A percentile compares a stretch with the other conserved stretches of the same genome.
phyloP scores from a whole-genome alignment of 2,888 invertebrate genomes.

The Synanthedon tipuliformis region DNA sequence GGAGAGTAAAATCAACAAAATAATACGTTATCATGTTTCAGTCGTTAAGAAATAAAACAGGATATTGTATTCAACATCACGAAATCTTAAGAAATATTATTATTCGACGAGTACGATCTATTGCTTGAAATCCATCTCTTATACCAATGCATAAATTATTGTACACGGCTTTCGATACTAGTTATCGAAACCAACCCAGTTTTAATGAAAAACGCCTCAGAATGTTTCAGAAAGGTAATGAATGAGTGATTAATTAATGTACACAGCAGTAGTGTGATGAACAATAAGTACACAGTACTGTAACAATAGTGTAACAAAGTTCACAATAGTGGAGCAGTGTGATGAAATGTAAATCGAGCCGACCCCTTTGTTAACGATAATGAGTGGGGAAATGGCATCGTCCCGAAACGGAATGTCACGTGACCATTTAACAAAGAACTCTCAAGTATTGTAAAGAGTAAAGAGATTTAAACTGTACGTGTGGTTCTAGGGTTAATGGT shows the following conservation, averaged over 20 bases:
- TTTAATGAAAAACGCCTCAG: background rate
- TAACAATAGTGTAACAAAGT: no score
- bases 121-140: slow-evolving; percentile 17
- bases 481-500: background rate
- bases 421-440: slow-evolving; percentile 12
- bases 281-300: slow-evolving; percentile 9
- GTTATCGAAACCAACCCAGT: slow-evolving; percentile 2
- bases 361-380: slow-evolving; percentile 50
- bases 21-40: slow-evolving; percentile 8
- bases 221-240: slow-evolving; percentile 4
- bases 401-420: slow-evolving; percentile 28
- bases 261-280: background rate
- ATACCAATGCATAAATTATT: slow-evolving; percentile 11
- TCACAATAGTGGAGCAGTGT: slow-evolving; percentile 16
- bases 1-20: no score
- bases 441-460: background rate
- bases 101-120: slow-evolving; percentile 10
- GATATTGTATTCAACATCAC: slow-evolving; percentile 22
- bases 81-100: slow-evolving; percentile 12
- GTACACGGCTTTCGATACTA: slow-evolving; percentile 12
- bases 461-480: background rate
- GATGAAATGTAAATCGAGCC: slow-evolving; percentile 40
- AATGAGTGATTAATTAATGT: slow-evolving; percentile 16
- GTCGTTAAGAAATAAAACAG: slow-evolving; percentile 10
- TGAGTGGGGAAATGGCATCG: slow-evolving; percentile 34